These are phyloP conservation scores for Dallia pectoralis DNA, from an alignment of 2,797 vertebrate species.

Conservation along the genomic window DNA sequence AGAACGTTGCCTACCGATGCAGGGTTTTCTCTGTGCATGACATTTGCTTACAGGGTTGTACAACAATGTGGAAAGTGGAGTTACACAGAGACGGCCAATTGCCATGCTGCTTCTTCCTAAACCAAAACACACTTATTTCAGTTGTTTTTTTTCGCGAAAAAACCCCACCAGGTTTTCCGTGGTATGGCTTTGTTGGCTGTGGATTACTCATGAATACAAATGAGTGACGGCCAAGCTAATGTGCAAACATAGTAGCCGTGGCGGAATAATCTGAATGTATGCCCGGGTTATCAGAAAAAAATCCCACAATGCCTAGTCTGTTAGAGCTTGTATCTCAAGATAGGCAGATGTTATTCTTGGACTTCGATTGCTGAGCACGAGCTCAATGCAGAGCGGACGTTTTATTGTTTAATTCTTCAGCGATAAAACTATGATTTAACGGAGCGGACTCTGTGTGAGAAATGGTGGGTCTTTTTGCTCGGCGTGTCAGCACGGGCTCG, in stretches of 20 bases:
- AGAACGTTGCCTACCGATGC: conserved; percentile 42
- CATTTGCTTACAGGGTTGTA: not conserved
- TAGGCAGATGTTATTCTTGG: conserved; percentile 5
- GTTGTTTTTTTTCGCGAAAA: not conserved
- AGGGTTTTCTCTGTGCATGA: not conserved
- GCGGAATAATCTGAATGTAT: not conserved
- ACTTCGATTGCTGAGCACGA: not conserved
- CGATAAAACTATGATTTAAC: conserved; percentile 29
- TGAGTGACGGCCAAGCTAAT: not conserved
- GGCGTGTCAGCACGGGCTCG: conserved; percentile 14
- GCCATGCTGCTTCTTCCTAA: not conserved
- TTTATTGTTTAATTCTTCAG: conserved; percentile 17
- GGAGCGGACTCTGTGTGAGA: not conserved
- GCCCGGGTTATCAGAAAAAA: not conserved
- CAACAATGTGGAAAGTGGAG: not conserved
- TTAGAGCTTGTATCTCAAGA: conserved; percentile 9
- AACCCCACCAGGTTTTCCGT: conserved; percentile 1
- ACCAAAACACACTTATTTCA: not conserved
- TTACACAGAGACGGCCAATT: not conserved
- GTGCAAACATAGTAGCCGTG: not conserved
- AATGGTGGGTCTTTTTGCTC: not conserved
- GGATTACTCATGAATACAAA: not conserved
- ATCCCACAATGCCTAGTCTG: not conserved
- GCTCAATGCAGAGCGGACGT: not conserved
- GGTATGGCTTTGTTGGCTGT: not conserved